Evolutionary conservation across 2,113 vertebrate species (phyloP).

Genomic region (Erinaceus europaeus): DNA sequence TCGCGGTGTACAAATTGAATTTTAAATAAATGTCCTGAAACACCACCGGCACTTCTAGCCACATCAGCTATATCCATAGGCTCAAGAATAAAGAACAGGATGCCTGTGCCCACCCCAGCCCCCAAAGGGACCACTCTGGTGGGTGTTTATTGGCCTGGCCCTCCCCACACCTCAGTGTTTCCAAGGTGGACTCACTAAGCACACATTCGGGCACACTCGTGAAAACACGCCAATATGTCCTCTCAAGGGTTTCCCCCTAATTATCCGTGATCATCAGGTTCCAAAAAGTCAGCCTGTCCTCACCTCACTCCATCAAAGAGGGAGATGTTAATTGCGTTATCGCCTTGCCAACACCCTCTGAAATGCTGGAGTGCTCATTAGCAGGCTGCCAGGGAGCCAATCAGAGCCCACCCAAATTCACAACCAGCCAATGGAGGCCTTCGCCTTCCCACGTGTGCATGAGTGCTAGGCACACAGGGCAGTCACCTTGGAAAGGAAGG

Average conservation of each 20-base stretch:
- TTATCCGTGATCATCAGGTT: conserved; percentile 33
- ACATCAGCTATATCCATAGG: conserved; percentile 11
- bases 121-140: neutral
- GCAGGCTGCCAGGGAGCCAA: conserved; percentile 29
- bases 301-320: conserved; percentile 55
- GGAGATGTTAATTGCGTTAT: conserved; percentile 66
- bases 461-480: neutral
- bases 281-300: conserved; percentile 43
- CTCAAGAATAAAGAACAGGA: conserved; percentile 44
- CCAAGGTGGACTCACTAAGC: neutral
- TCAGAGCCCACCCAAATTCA: conserved; percentile 48
- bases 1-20: conserved; percentile 48
- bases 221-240: neutral
- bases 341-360: conserved; percentile 60
- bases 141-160: neutral
- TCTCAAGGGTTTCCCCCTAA: conserved; percentile 34
- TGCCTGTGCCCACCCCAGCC: neutral
- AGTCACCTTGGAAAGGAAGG: neutral
- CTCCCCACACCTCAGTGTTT: no score
- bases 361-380: conserved; percentile 35
- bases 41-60: conserved; percentile 36
- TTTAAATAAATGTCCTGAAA: conserved; percentile 74
- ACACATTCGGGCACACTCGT: no score
- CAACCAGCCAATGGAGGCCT: neutral
- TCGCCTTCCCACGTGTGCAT: neutral